phyloP scores from a whole-genome alignment of 2,113 vertebrate genomes.

The Macrotis lagotis region DNA sequence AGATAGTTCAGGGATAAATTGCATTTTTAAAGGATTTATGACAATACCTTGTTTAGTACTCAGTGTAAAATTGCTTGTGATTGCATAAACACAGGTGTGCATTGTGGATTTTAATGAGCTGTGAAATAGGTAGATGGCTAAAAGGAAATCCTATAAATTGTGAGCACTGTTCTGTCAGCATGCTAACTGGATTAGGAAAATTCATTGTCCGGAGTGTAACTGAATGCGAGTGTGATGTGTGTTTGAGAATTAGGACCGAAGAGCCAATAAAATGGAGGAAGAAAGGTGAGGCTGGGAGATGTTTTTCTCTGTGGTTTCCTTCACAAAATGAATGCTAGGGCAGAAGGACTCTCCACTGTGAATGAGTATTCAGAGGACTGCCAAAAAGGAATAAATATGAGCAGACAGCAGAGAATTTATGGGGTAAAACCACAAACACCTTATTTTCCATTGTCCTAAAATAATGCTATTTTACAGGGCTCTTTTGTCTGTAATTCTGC shows the following conservation, averaged over 20 bases:
- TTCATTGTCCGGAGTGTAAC: conserved; percentile 66
- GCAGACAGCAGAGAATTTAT: conserved; percentile 80
- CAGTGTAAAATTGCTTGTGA: conserved; percentile 76
- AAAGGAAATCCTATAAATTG: conserved; percentile 79
- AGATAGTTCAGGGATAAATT: conserved; percentile 56
- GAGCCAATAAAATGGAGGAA: conserved; percentile 75
- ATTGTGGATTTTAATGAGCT: conserved; percentile 76
- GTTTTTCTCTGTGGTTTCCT: conserved; percentile 59
- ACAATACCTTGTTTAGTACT: conserved; percentile 70
- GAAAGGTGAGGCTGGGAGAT: conserved; percentile 60
- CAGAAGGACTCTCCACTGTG: conserved; percentile 65
- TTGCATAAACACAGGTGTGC: conserved; percentile 76
- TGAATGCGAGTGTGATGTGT: conserved; percentile 59
- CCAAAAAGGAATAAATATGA: conserved; percentile 71
- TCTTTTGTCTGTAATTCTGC: conserved; percentile 80
- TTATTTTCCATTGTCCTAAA: conserved; percentile 82
- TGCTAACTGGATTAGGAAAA: conserved; percentile 79
- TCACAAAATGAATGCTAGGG: conserved; percentile 68
- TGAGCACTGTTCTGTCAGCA: conserved; percentile 70
- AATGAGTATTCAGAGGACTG: conserved; percentile 70
- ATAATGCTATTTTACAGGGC: conserved; percentile 79
- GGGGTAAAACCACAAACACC: conserved; percentile 77
- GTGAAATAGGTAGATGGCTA: conserved; percentile 79
- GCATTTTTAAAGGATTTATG: conserved; percentile 58
- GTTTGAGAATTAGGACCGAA: conserved; percentile 68